Conservation (phyloP, 2,113 vertebrate genomes). For the Ceratotherium simum region DNA sequence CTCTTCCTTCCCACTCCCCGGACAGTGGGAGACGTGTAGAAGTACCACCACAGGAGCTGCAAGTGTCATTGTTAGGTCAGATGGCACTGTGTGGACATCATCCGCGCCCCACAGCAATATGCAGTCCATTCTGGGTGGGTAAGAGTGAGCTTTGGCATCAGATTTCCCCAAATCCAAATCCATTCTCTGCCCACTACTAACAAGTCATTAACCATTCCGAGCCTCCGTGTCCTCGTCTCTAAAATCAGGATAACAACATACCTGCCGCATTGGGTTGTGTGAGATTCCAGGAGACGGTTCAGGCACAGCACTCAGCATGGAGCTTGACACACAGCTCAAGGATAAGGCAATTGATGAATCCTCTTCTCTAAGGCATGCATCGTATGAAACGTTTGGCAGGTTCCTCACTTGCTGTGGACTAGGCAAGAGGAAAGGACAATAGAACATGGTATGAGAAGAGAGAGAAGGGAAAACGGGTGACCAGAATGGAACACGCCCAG, state of each 20-base stretch:
- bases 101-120: not conserved
- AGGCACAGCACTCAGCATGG: not conserved
- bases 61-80: not conserved
- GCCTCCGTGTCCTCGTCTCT: not conserved
- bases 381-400: not conserved
- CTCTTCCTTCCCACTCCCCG: not conserved
- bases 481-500: not conserved
- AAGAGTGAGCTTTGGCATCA: not conserved
- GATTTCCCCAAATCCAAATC: not conserved
- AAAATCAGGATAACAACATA: not conserved
- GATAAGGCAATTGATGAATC: not conserved
- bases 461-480: not conserved
- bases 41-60: not conserved
- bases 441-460: not conserved
- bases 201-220: not conserved
- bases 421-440: not conserved
- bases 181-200: not conserved
- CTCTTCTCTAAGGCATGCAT: not conserved
- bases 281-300: not conserved
- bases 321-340: not conserved
- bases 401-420: not conserved
- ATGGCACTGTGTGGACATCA: not conserved
- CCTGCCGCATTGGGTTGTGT: not conserved
- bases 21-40: not conserved
- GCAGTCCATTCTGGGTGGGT: not conserved